These are phyloP conservation scores for Napeogenes sylphis DNA, from an alignment of 2,888 invertebrate species.

Conservation along the genomic window DNA sequence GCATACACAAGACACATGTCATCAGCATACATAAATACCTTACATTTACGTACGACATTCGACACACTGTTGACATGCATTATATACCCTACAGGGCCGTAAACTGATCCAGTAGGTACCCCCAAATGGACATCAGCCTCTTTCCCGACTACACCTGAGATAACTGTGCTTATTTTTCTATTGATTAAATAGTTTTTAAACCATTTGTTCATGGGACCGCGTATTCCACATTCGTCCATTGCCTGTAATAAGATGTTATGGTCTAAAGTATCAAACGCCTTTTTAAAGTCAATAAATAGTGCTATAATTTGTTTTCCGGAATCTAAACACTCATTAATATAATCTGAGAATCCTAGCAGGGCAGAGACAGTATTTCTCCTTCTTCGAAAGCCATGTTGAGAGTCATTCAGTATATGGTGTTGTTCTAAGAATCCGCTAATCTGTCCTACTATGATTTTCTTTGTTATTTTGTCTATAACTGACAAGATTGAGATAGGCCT, in stretches of 20 bases:
- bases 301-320: slow-evolving; percentile 12
- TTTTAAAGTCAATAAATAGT: slow-evolving; percentile 25
- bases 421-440: slow-evolving; percentile 17
- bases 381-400: slow-evolving; percentile 21
- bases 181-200: slow-evolving; percentile 11
- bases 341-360: slow-evolving; percentile 7
- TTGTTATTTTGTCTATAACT: slow-evolving; percentile 23
- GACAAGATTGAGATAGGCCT: slow-evolving; percentile 25
- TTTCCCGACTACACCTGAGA: background rate
- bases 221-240: slow-evolving; percentile 13
- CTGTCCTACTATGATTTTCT: slow-evolving; percentile 24
- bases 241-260: slow-evolving; percentile 2
- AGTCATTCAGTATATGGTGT: slow-evolving; percentile 12
- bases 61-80: slow-evolving; percentile 29
- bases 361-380: slow-evolving; percentile 11
- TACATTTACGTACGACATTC: slow-evolving; percentile 21
- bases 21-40: slow-evolving; percentile 3
- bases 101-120: too few species aligned
- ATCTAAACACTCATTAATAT: slow-evolving; percentile 16
- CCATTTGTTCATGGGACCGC: slow-evolving; percentile 10
- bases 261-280: background rate
- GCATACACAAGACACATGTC: slow-evolving; percentile 11
- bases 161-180: slow-evolving; percentile 6
- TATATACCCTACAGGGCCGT: slow-evolving; percentile 24
- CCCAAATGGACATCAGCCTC: too few species aligned